Evolutionary conservation across 1,140 invertebrate genomes (phyloP), one percentile per base, ranked within the genome.

Genomic region (Cataglyphis hispanica): DNA sequence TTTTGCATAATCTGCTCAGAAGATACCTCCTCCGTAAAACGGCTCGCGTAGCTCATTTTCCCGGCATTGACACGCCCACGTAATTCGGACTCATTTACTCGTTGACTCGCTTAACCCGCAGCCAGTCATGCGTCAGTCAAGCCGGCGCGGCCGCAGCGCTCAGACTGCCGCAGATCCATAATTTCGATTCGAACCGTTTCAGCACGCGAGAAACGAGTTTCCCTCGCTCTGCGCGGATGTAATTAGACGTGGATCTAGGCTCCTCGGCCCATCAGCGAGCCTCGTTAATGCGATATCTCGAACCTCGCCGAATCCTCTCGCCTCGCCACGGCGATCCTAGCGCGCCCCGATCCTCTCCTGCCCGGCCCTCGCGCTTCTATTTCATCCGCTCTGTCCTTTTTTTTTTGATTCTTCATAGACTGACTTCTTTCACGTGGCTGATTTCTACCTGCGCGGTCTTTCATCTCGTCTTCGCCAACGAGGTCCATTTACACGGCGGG

Each of bases 61-160:
- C 88, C 85, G 89, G 90, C 92, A 94, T 94, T 90, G 93, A 94
- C 93, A 94, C 93, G 94, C 94, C 93, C 92, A 89, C 93, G 92
- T 94, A 94, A 94, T 94, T 94, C 92, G 91, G 92, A 94, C 92
- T 93, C 92, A 92, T 94, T 94, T 94, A 91, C 94, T 92, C 90
- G 93, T 89, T 91, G 91, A 94, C 92, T 94, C 90, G 91, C 87
- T 92, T 93, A 93, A 93, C 91, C 90, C 92, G 91, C 86, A 91
- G 89, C 91, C 89, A 87, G 89, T 90, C 86, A 83, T 74, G 75
- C 88, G 88, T 90, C 89, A 90, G 83, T 90, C 83, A 90, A 76
- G 40, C 86, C 86, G 87, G 86, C 60, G 31, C 85, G 86, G 86
- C 60, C n/a, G n/a, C n/a, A n/a, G 83, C 78, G 43, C 74, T n/a